These are phyloP conservation scores for Chaitophorus viminalis DNA, from an alignment of 2,888 invertebrate species.

Conservation along the genomic window DNA sequence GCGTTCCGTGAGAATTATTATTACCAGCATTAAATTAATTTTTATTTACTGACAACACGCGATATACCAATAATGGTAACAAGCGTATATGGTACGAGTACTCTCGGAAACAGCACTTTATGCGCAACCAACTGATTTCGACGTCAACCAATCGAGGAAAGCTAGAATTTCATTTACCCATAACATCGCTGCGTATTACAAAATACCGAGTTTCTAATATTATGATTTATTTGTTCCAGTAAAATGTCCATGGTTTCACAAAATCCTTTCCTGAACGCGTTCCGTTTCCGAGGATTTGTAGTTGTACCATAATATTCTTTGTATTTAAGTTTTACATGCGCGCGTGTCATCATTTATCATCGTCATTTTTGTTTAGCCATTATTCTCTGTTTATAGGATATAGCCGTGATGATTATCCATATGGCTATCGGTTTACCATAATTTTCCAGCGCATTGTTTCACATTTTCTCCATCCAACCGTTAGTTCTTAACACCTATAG, in stretches of 20 bases:
- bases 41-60: no score
- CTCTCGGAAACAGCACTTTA: no score
- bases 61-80: no score
- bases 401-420: constrained; percentile 25
- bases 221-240: constrained; percentile 7
- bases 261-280: not conserved
- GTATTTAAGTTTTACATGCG: not conserved
- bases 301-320: not conserved
- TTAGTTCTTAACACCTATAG: not conserved
- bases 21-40: no score
- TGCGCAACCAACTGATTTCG: no score
- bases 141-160: no score
- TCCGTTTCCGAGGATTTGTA: not conserved
- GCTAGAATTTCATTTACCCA: no score
- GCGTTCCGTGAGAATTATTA: no score
- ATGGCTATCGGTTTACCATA: not conserved
- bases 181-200: no score
- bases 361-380: constrained; percentile 29
- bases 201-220: not conserved
- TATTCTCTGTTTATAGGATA: constrained; percentile 11
- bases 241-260: not conserved
- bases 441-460: not conserved
- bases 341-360: constrained; percentile 42
- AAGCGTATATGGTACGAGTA: no score
- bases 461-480: not conserved